phyloP scores from a whole-genome alignment of 2,888 invertebrate species.

The Liodrosophila aerea region DNA sequence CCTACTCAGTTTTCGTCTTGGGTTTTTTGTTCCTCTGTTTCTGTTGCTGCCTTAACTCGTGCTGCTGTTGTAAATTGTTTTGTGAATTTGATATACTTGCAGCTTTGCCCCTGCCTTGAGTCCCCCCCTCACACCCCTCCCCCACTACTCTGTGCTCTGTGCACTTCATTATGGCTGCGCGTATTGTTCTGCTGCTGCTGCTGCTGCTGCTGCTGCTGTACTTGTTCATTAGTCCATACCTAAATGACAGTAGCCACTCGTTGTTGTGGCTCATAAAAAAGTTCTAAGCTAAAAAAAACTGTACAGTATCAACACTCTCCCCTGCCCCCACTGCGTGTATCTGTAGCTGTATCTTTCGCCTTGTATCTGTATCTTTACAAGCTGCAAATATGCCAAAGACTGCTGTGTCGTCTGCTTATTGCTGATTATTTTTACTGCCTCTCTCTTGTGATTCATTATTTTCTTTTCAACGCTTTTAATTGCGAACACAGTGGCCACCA shows the following conservation, averaged over 20 bases:
- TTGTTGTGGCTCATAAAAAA: conserved; percentile 20
- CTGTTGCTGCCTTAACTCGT: conserved; percentile 15
- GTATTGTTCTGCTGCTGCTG: conserved; percentile 35
- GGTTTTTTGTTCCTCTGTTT: conserved; percentile 11
- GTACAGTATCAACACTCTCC: conserved; percentile 14
- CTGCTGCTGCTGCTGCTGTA: conserved; percentile 29
- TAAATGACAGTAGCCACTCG: conserved; percentile 49
- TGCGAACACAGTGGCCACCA: too few species aligned
- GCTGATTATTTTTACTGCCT: conserved; percentile 71
- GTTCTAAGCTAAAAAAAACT: conserved; percentile 11
- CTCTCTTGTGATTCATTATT: conserved; percentile 65
- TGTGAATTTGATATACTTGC: conserved; percentile 80
- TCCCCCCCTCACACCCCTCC: conserved; percentile 1
- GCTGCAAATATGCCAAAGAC: conserved; percentile 51
- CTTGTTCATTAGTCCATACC: conserved; percentile 55
- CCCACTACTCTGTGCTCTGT: conserved; percentile 11
- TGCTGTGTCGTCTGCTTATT: conserved; percentile 46
- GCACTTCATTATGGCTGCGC: conserved; percentile 49
- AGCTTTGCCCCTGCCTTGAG: conserved; percentile 15
- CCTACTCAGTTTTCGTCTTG: conserved; percentile 13
- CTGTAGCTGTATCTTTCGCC: conserved; percentile 16
- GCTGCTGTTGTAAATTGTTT: conserved; percentile 77
- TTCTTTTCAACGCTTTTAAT: conserved; percentile 31
- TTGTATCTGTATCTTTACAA: conserved; percentile 62
- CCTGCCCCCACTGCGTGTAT: conserved; percentile 33